Evolutionary conservation across 2,797 vertebrate genomes (phyloP).

Genomic region (Lagodon rhomboides): DNA sequence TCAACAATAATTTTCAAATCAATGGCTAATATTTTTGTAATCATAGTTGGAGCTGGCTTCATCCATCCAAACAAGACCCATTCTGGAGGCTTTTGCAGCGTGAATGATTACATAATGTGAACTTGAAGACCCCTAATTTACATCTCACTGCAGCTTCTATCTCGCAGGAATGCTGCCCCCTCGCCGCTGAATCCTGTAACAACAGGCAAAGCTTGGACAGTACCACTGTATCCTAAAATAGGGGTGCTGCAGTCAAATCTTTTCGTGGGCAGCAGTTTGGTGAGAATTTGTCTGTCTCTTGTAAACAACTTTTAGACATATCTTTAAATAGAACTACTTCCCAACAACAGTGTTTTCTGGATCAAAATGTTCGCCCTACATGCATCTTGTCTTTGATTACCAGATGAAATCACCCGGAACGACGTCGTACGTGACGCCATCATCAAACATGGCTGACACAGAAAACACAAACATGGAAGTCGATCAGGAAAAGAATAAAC

Average conservation of each 20-base stretch:
- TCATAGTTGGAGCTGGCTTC: background rate
- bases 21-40: background rate
- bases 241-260: background rate
- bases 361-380: fast-evolving
- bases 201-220: background rate
- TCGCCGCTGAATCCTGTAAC: conserved; percentile 20
- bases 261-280: background rate
- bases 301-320: fast-evolving
- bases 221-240: conserved; percentile 30
- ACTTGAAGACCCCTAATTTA: conserved; percentile 15
- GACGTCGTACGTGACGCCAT: conserved; percentile 49
- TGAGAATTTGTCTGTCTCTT: fast-evolving
- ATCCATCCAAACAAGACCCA: background rate
- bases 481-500: conserved; percentile 60
- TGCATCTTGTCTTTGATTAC: background rate
- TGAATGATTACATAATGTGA: conserved; percentile 36
- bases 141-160: background rate
- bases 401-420: conserved; percentile 15
- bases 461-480: conserved; percentile 77
- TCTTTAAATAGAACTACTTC: fast-evolving
- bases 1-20: background rate
- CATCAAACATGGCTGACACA: conserved; percentile 83
- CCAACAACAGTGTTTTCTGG: fast-evolving
- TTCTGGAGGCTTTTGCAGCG: background rate
- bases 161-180: conserved; percentile 13